These are phyloP conservation scores for Steromphala cineraria DNA, from an alignment of 2,888 invertebrate species.

Conservation along the genomic window DNA sequence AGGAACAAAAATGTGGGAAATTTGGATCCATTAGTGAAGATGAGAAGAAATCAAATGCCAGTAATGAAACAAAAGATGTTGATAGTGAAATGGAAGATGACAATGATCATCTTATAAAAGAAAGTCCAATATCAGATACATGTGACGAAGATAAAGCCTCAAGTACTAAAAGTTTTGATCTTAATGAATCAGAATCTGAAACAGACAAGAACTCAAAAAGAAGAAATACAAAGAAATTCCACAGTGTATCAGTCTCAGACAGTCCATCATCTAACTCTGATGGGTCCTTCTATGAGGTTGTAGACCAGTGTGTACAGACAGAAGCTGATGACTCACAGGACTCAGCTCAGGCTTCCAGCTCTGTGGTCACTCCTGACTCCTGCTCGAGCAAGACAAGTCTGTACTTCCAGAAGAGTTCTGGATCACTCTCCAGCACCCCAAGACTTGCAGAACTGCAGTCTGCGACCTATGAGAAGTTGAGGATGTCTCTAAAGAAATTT, in stretches of 20 bases:
- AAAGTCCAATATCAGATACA: background rate
- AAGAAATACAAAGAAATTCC: background rate
- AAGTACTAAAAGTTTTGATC: background rate
- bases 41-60: background rate
- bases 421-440: background rate
- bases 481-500: background rate
- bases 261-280: background rate
- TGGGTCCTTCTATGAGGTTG: slow-evolving; percentile 39
- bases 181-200: too few relatives aligned
- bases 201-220: too few relatives aligned
- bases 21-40: background rate
- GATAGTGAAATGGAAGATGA: background rate
- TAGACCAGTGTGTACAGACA: slow-evolving; percentile 40
- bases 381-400: background rate
- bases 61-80: background rate
- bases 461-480: background rate
- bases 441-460: background rate
- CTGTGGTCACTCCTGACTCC: too few relatives aligned
- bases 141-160: background rate
- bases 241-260: background rate
- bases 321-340: slow-evolving; percentile 10
- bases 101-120: background rate
- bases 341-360: too few relatives aligned
- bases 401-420: background rate
- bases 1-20: background rate